Evolutionary conservation across 2,888 invertebrate genomes (phyloP).

Genomic region (Tetragonula carbonaria): DNA sequence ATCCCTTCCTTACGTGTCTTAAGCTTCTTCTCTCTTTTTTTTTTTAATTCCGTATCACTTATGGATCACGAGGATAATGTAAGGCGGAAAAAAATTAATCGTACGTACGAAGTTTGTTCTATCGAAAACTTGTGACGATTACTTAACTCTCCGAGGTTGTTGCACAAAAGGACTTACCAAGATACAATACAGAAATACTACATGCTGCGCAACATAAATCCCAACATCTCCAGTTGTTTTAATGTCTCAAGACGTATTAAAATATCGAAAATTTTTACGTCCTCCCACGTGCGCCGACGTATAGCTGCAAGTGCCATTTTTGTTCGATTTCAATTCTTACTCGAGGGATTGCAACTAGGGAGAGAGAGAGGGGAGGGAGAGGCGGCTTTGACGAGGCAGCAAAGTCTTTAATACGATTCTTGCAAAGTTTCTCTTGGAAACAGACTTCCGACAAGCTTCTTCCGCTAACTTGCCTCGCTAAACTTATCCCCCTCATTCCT

Average conservation of each 20-base stretch:
- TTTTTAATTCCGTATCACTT: not conserved
- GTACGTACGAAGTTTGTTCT: too few species aligned
- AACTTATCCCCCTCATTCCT: conserved; percentile 23
- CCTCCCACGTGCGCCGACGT: not conserved
- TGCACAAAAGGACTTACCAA: too few species aligned
- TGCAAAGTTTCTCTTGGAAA: conserved; percentile 10
- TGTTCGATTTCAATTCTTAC: conserved; percentile 10
- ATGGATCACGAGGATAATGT: too few species aligned
- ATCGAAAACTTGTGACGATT: too few species aligned
- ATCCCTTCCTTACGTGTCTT: not conserved
- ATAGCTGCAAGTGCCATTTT: too few species aligned
- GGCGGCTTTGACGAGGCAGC: not conserved
- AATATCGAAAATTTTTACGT: not conserved
- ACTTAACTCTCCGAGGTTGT: too few species aligned
- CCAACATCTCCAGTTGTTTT: too few species aligned
- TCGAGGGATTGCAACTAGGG: not conserved
- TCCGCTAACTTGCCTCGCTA: conserved; percentile 18
- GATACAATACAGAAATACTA: too few species aligned
- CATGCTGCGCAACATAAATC: too few species aligned
- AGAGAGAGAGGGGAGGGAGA: too few species aligned
- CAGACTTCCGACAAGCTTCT: conserved; percentile 21
- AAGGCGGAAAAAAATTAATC: too few species aligned
- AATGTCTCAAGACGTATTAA: too few species aligned
- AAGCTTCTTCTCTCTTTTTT: not conserved
- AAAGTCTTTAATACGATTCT: conserved; percentile 19